phyloP scores from a whole-genome alignment of 2,113 vertebrate genomes.

The Helogale parvula region DNA sequence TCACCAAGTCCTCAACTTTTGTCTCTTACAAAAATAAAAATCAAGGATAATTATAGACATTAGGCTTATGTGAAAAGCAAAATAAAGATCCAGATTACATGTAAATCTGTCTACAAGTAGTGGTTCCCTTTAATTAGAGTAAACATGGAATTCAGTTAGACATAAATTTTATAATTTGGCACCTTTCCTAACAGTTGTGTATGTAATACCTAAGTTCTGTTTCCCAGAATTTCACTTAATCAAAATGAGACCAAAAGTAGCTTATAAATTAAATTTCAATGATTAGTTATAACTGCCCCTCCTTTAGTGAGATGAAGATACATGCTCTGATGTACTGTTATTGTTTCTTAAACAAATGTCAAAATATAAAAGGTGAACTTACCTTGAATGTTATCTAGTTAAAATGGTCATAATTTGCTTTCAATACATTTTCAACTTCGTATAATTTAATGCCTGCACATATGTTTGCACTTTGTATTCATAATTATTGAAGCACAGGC shows the following conservation, averaged over 20 bases:
- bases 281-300: neutral
- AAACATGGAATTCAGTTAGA: neutral
- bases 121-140: constrained; percentile 28
- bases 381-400: neutral
- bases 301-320: neutral
- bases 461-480: constrained; percentile 43
- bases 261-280: neutral
- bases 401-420: constrained; percentile 23
- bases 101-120: constrained; percentile 20
- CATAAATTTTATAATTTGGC: constrained; percentile 37
- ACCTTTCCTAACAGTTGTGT: constrained; percentile 16
- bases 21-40: constrained; percentile 60
- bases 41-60: constrained; percentile 17
- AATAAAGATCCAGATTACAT: constrained; percentile 23
- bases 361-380: constrained; percentile 2
- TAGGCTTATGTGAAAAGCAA: constrained; percentile 35
- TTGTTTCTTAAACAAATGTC: neutral
- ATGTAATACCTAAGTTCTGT: neutral
- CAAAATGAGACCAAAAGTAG: neutral
- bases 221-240: neutral
- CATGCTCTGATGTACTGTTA: neutral
- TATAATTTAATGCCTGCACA: neutral
- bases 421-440: constrained; percentile 3
- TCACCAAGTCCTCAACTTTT: constrained; percentile 49
- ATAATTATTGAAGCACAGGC: neutral